Conservation (phyloP, 2,113 vertebrate genomes). For the Hepsetus odoe region DNA sequence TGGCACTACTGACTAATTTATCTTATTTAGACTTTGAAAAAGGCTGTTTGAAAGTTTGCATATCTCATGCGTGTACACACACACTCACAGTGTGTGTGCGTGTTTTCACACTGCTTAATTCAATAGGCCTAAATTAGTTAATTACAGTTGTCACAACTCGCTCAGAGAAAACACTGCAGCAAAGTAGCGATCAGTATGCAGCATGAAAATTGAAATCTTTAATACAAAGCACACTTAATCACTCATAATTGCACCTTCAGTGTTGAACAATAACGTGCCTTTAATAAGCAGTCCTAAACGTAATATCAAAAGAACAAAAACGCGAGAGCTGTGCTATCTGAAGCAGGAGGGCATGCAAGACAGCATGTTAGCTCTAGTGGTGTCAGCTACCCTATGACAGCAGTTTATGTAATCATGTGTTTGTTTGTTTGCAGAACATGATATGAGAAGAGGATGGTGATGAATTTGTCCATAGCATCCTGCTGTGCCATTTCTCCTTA, state of each 20-base stretch:
- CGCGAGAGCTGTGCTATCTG: background rate
- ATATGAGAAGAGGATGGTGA: slow-evolving; percentile 54
- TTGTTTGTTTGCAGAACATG: slow-evolving; percentile 61
- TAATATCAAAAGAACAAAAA: background rate
- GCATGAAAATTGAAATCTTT: background rate
- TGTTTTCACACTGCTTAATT: slow-evolving; percentile 11
- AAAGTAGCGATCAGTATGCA: slow-evolving; percentile 40
- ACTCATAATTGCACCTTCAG: slow-evolving; percentile 29
- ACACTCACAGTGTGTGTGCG: background rate
- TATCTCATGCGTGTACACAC: background rate
- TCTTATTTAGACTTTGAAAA: slow-evolving; percentile 13
- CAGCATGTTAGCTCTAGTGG: background rate
- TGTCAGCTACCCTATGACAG: background rate
- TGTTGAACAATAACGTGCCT: slow-evolving; percentile 8
- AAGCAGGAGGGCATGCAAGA: background rate
- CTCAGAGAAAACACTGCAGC: background rate
- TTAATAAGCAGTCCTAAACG: background rate
- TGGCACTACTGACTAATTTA: background rate
- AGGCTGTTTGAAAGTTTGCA: background rate
- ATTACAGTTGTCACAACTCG: slow-evolving; percentile 38
- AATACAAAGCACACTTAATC: slow-evolving; percentile 27
- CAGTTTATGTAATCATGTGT: slow-evolving; percentile 20
- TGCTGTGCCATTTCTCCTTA: slow-evolving; percentile 16
- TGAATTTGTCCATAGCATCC: slow-evolving; percentile 7
- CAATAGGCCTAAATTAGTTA: slow-evolving; percentile 41